A percentile compares a stretch with the other conserved stretches of the same genome.
phyloP scores from a whole-genome alignment of 2,797 vertebrate species.

The Choloepus didactylus region DNA sequence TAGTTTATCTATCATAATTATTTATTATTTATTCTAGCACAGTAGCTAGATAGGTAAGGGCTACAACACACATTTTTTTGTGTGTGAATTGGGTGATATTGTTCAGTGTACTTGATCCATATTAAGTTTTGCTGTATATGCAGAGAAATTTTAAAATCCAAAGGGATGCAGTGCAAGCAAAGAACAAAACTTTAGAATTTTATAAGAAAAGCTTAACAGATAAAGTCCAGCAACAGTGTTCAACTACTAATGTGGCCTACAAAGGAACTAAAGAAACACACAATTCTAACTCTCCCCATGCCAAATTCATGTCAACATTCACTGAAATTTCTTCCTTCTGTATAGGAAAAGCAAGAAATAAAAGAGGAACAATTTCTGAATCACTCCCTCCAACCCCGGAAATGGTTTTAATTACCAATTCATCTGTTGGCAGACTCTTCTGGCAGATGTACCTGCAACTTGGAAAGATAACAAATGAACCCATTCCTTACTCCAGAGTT shows the following conservation, averaged over 20 bases:
- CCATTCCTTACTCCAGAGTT: constrained; percentile 65
- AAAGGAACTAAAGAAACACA: background rate
- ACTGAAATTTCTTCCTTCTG: background rate
- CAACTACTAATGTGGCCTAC: fast-evolving
- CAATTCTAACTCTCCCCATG: background rate
- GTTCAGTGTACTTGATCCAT: background rate
- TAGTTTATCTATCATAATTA: background rate
- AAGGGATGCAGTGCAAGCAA: background rate
- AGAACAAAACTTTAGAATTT: background rate
- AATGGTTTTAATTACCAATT: constrained; percentile 84
- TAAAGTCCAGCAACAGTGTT: background rate
- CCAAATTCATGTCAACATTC: constrained; percentile 33
- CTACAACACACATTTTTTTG: background rate
- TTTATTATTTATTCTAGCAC: background rate
- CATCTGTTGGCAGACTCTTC: constrained; percentile 81
- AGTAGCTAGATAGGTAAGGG: background rate
- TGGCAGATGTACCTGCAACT: constrained; percentile 82
- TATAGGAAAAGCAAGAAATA: constrained; percentile 57
- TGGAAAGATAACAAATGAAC: constrained; percentile 81
- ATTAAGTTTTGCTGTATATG: background rate
- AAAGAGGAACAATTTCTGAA: constrained; percentile 66
- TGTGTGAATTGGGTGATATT: background rate
- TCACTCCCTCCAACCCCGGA: constrained; percentile 69
- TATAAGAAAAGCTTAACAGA: background rate
- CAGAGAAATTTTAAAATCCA: background rate